Evolutionary conservation across 1,140 invertebrate genomes (phyloP).

Genomic region (Copidosoma floridanum): DNA sequence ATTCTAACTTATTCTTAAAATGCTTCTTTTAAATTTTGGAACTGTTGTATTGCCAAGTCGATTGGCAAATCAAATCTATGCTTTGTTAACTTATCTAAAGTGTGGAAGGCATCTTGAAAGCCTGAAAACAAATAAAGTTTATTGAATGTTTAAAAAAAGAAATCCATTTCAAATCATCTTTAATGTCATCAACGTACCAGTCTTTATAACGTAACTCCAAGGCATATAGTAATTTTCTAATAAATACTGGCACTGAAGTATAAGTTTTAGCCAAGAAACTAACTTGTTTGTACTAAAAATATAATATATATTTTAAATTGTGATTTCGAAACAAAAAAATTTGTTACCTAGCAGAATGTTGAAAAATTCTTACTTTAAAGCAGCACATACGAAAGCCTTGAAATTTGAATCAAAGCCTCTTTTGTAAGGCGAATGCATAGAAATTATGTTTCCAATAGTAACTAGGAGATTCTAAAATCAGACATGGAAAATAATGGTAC

Average conservation of each 20-base stretch:
- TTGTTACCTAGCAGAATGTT: conserved; percentile 12
- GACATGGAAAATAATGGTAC: neutral
- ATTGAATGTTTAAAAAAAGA: too few species aligned
- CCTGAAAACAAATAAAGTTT: conserved; percentile 58
- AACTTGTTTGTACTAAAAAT: conserved; percentile 79
- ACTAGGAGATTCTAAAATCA: conserved; percentile 79
- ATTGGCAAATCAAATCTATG: conserved; percentile 92
- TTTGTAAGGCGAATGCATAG: conserved; percentile 88
- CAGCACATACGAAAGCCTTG: conserved; percentile 96
- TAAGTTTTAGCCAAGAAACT: conserved; percentile 88
- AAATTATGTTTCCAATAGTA: conserved; percentile 89
- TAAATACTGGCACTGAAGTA: conserved; percentile 85
- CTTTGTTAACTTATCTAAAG: conserved; percentile 81
- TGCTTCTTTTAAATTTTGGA: conserved; percentile 97
- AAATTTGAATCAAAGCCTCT: conserved; percentile 95
- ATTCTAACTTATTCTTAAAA: conserved; percentile 65
- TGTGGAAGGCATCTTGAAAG: conserved; percentile 92
- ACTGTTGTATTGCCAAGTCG: conserved; percentile 91
- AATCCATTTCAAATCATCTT: too few species aligned
- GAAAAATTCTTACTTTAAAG: conserved; percentile 79
- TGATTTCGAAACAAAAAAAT: neutral
- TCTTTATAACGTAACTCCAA: conserved; percentile 94
- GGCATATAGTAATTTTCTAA: conserved; percentile 88
- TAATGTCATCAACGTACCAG: conserved; percentile 66
- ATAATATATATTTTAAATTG: conserved; percentile 21